These are phyloP conservation scores for Grallaria varia DNA, from an alignment of 2,113 vertebrate species.

Conservation along the genomic window DNA sequence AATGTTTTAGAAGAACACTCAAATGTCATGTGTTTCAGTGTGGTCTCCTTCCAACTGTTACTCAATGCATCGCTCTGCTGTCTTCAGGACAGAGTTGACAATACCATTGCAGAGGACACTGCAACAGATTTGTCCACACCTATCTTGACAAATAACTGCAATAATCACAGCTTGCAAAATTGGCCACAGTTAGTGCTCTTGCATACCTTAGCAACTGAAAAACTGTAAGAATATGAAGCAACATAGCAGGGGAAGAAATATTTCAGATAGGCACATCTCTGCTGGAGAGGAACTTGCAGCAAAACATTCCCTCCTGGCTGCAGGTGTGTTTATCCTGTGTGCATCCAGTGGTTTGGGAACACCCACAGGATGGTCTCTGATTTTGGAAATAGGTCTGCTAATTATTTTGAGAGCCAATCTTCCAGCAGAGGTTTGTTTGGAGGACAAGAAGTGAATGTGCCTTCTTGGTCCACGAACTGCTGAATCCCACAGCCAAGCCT, in stretches of 20 bases:
- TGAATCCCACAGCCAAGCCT: background rate
- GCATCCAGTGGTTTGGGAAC: background rate
- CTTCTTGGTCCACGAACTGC: background rate
- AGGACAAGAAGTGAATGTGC: background rate
- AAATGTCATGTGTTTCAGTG: background rate
- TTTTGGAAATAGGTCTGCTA: background rate
- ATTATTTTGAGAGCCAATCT: background rate
- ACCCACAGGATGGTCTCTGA: background rate
- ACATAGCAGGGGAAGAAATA: constrained; percentile 33
- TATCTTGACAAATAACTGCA: constrained; percentile 79
- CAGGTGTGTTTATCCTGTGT: background rate
- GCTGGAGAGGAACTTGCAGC: background rate
- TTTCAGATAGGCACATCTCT: constrained; percentile 7
- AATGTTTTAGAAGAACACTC: background rate
- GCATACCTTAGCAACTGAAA: constrained; percentile 65
- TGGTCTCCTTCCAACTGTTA: background rate
- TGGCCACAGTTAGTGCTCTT: constrained; percentile 64
- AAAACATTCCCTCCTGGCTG: background rate
- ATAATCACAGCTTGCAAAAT: constrained; percentile 74
- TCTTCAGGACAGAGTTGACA: background rate
- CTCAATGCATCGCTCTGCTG: background rate
- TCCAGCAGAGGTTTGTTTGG: background rate
- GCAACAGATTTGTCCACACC: constrained; percentile 9
- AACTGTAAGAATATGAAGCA: constrained; percentile 74
- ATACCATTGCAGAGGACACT: constrained; percentile 20